Conservation (phyloP, 2,797 vertebrate genomes). For the Momotus momota region DNA sequence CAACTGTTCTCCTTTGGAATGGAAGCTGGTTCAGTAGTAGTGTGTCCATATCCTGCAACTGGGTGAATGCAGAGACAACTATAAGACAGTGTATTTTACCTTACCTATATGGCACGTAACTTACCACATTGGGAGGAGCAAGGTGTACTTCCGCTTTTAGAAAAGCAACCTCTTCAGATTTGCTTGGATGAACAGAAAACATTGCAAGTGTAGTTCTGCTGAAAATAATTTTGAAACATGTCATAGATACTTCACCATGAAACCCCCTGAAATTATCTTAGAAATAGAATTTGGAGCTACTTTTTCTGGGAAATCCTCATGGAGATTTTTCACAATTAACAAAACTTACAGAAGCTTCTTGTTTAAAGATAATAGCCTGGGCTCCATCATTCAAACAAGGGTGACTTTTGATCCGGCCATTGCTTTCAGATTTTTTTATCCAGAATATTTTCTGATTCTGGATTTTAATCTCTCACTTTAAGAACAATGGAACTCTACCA, state of each 20-base stretch:
- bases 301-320: not conserved
- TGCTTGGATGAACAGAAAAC: not conserved
- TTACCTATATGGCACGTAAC: not conserved
- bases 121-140: constrained; percentile 82
- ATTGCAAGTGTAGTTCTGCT: constrained; percentile 52
- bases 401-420: not conserved
- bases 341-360: not conserved
- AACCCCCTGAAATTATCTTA: not conserved
- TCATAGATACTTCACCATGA: not conserved
- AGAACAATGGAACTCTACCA: not conserved
- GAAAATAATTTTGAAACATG: constrained; percentile 38
- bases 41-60: fast-evolving
- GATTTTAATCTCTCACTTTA: not conserved
- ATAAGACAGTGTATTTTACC: not conserved
- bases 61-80: not conserved
- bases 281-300: not conserved
- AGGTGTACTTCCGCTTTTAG: constrained; percentile 84
- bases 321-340: not conserved
- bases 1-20: not conserved
- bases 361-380: not conserved
- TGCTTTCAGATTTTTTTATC: not conserved
- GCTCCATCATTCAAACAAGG: not conserved
- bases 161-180: constrained; percentile 70
- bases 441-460: not conserved
- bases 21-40: not conserved